A percentile compares a stretch with the other conserved stretches of the same genome.
Evolutionary conservation across 2,113 vertebrate species (phyloP).

Genomic region (Lamprologus speciosus): DNA sequence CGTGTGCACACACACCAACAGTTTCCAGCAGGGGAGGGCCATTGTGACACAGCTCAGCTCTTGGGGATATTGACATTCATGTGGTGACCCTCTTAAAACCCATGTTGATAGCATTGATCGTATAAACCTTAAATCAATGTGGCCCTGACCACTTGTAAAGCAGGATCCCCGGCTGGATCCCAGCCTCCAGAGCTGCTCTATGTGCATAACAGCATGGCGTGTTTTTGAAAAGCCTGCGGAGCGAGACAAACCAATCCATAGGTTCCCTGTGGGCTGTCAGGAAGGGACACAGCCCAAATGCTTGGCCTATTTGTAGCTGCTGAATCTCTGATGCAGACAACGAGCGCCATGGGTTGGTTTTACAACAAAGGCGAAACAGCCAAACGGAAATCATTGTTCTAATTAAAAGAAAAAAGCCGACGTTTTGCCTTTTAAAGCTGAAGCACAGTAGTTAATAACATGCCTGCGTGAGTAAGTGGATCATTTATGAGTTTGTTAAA

Average conservation of each 20-base stretch:
- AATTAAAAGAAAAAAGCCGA: not conserved
- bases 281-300: not conserved
- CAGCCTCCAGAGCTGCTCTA: constrained; percentile 10
- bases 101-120: constrained; percentile 35
- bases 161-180: constrained; percentile 7
- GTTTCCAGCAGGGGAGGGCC: not conserved
- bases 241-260: constrained; percentile 42
- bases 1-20: not conserved
- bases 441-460: not conserved
- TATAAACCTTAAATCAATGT: constrained; percentile 56
- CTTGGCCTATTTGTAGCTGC: not conserved
- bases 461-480: not conserved
- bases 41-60: constrained; percentile 1
- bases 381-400: not conserved
- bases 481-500: not conserved
- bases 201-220: constrained; percentile 12
- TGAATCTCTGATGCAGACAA: constrained; percentile 23
- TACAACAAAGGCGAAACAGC: not conserved
- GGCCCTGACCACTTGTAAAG: constrained; percentile 46
- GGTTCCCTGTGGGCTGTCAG: constrained; percentile 4
- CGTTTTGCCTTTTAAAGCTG: not conserved
- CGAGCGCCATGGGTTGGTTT: not conserved
- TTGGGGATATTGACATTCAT: constrained; percentile 34
- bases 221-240: constrained; percentile 46
- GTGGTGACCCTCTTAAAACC: constrained; percentile 34